Conservation (phyloP, 2,113 vertebrate genomes). For the Stigmatopora nigra region DNA sequence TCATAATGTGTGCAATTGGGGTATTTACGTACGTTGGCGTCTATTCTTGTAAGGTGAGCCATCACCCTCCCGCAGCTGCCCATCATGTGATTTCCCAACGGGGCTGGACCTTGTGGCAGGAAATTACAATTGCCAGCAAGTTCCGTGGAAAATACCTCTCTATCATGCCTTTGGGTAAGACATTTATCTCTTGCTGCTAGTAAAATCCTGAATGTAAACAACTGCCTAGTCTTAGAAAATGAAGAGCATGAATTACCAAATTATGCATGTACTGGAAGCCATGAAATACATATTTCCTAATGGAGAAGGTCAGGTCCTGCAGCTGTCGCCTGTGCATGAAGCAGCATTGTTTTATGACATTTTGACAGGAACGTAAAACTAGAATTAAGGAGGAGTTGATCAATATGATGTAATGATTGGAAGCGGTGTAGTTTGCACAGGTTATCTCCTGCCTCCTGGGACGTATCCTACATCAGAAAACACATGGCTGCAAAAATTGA, state of each 20-base stretch:
- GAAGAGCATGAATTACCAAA: neutral
- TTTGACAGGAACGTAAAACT: constrained; percentile 39
- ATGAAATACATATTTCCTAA: neutral
- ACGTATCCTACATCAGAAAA: constrained; percentile 9
- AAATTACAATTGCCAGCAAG: constrained; percentile 98
- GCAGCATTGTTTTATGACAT: constrained; percentile 36
- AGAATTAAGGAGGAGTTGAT: constrained; percentile 29
- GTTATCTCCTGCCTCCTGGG: constrained; percentile 4
- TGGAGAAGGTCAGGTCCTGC: neutral
- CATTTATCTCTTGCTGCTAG: neutral
- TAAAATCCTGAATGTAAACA: neutral
- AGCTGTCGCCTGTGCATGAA: constrained; percentile 14
- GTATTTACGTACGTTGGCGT: constrained; percentile 1
- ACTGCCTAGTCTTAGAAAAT: neutral
- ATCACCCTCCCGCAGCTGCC: constrained; percentile 91
- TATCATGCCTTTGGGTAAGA: constrained; percentile 94
- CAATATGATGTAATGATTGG: neutral
- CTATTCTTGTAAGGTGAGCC: constrained; percentile 79
- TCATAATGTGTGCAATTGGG: neutral
- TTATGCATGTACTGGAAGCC: neutral
- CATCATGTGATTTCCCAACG: constrained; percentile 88
- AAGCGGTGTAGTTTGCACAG: constrained; percentile 16
- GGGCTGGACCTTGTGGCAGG: constrained; percentile 96
- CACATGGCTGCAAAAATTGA: neutral
- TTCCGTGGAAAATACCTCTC: constrained; percentile 99